Evolutionary conservation across 2,888 invertebrate species (phyloP).

Genomic region (Chrysomela aeneicollis): DNA sequence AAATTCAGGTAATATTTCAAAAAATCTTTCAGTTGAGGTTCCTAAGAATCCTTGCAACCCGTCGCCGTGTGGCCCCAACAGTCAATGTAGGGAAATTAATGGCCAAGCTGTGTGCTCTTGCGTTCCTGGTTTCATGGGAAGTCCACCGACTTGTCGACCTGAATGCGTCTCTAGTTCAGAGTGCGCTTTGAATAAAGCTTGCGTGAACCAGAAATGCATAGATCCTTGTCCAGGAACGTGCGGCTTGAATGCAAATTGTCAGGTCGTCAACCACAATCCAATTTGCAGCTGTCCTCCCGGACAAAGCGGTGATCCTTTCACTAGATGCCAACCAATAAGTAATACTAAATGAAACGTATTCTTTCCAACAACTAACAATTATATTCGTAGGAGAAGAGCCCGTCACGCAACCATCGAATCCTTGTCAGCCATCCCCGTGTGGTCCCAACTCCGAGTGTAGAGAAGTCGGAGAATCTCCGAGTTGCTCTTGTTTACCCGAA

Average conservation of each 20-base stretch:
- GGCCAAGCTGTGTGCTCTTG: slow-evolving; percentile 76
- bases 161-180: slow-evolving; percentile 79
- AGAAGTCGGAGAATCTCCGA: slow-evolving; percentile 70
- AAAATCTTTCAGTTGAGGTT: slow-evolving; percentile 17
- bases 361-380: slow-evolving; percentile 64
- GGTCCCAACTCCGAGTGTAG: slow-evolving; percentile 72
- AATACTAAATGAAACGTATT: background rate
- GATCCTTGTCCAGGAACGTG: slow-evolving; percentile 82
- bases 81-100: slow-evolving; percentile 72
- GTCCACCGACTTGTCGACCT: slow-evolving; percentile 79
- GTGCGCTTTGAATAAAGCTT: slow-evolving; percentile 75
- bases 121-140: slow-evolving; percentile 74
- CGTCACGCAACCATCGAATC: slow-evolving; percentile 58
- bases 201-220: slow-evolving; percentile 75
- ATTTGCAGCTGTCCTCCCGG: slow-evolving; percentile 70
- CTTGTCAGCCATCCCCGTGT: slow-evolving; percentile 75
- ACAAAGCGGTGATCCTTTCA: slow-evolving; percentile 78
- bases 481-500: slow-evolving; percentile 71
- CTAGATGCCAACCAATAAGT: slow-evolving; percentile 68
- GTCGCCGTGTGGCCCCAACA: slow-evolving; percentile 73
- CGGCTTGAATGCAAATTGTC: slow-evolving; percentile 76
- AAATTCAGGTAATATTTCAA: background rate
- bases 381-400: slow-evolving; percentile 47
- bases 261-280: slow-evolving; percentile 76
- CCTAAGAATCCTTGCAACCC: slow-evolving; percentile 67